phyloP scores from a whole-genome alignment of 2,113 vertebrate genomes.

The Cebidichthys violaceus region DNA sequence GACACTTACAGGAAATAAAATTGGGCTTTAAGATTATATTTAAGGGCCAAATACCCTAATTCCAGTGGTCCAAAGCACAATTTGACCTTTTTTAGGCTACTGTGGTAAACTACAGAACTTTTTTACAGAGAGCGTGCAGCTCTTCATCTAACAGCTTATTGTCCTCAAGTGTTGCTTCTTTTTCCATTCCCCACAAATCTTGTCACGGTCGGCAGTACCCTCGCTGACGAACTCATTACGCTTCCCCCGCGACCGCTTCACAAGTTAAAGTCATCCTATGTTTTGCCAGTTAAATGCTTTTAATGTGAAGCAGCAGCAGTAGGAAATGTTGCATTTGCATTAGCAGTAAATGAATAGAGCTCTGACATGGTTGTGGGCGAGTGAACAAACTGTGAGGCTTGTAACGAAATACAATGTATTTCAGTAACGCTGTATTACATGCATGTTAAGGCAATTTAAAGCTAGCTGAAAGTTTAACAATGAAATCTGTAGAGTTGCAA shows the following conservation, averaged over 20 bases:
- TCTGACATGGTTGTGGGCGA: not conserved
- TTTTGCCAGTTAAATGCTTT: not conserved
- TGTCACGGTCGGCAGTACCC: not conserved
- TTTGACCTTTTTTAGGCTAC: constrained; percentile 22
- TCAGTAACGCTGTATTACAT: not conserved
- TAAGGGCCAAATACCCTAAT: constrained; percentile 9
- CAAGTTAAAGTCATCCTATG: constrained; percentile 2
- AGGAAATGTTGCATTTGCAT: constrained; percentile 24
- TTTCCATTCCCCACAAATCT: not conserved
- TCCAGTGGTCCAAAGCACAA: constrained; percentile 2
- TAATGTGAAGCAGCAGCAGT: constrained; percentile 3
- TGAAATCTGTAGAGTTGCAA: not conserved
- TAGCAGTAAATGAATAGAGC: constrained; percentile 7
- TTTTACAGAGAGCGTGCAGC: not conserved
- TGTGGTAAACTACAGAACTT: not conserved
- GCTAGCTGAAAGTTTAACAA: not conserved
- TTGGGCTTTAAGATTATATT: constrained; percentile 23
- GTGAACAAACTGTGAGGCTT: constrained; percentile 18
- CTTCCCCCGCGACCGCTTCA: not conserved
- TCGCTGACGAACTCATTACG: not conserved
- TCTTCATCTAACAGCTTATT: not conserved
- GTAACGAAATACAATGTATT: not conserved
- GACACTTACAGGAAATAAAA: constrained; percentile 8
- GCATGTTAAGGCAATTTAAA: not conserved
- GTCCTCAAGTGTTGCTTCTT: not conserved